Evolutionary conservation across 2,888 invertebrate species (phyloP).

Genomic region (Ditula angustiorana): DNA sequence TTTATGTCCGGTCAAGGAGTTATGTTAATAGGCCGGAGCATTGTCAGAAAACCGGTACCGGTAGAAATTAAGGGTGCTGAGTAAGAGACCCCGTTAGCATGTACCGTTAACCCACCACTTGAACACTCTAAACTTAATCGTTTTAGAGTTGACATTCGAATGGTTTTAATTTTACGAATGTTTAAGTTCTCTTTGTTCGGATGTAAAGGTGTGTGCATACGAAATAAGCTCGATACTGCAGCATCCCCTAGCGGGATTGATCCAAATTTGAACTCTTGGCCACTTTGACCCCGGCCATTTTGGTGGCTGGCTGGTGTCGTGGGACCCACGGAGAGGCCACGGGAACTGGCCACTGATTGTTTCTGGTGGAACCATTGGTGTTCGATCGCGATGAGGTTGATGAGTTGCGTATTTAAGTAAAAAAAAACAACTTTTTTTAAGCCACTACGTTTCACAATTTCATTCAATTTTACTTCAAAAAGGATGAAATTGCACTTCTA

Average conservation of each 20-base stretch:
- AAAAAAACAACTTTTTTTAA: too few relatives aligned
- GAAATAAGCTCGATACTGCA: conserved; percentile 72
- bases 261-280: conserved; percentile 75
- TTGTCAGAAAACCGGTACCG: conserved; percentile 77
- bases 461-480: too few relatives aligned
- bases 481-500: too few relatives aligned
- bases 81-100: conserved; percentile 52
- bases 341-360: conserved; percentile 75
- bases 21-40: conserved; percentile 78
- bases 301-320: conserved; percentile 70
- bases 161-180: conserved; percentile 32
- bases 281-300: conserved; percentile 74
- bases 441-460: too few relatives aligned
- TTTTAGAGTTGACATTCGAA: conserved; percentile 51
- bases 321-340: conserved; percentile 61
- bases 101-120: conserved; percentile 8
- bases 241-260: conserved; percentile 69
- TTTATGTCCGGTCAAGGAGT: conserved; percentile 80
- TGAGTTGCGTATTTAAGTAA: too few relatives aligned
- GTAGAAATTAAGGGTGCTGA: conserved; percentile 78
- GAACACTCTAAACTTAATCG: conserved; percentile 29
- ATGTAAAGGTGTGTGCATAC: conserved; percentile 82
- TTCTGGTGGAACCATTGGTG: not conserved
- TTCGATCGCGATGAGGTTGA: too few relatives aligned
- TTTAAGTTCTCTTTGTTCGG: conserved; percentile 47